phyloP scores from a whole-genome alignment of 2,797 vertebrate genomes.

The Avahi laniger region DNA sequence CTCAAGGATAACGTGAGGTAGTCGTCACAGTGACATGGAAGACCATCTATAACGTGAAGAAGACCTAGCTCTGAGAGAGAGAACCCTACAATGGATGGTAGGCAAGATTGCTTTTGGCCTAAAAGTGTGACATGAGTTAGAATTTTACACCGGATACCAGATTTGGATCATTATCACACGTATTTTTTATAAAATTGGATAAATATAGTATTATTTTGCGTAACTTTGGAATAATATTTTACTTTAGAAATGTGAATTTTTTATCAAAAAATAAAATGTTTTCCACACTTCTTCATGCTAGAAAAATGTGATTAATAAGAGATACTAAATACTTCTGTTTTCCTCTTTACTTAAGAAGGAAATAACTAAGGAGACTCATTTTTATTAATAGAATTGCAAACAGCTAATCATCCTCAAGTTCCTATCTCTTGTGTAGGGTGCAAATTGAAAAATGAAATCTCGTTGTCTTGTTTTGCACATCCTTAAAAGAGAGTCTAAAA shows the following conservation, averaged over 20 bases:
- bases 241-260: conserved; percentile 32
- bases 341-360: background rate
- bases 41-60: background rate
- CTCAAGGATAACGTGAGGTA: background rate
- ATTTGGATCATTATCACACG: background rate
- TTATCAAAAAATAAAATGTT: conserved; percentile 52
- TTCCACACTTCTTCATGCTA: conserved; percentile 48
- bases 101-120: background rate
- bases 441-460: conserved; percentile 51
- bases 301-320: conserved; percentile 64
- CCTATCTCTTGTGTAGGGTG: conserved; percentile 23
- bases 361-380: conserved; percentile 33
- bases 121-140: background rate
- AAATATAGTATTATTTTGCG: background rate
- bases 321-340: conserved; percentile 58
- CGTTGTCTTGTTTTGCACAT: conserved; percentile 38
- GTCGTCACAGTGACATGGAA: background rate
- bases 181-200: background rate
- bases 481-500: background rate
- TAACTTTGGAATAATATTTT: conserved; percentile 32
- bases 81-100: background rate
- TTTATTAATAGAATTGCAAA: conserved; percentile 47
- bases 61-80: background rate
- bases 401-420: conserved; percentile 41
- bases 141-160: background rate